Evolutionary conservation across 2,797 vertebrate species (phyloP).

Genomic region (Scleropages formosus): DNA sequence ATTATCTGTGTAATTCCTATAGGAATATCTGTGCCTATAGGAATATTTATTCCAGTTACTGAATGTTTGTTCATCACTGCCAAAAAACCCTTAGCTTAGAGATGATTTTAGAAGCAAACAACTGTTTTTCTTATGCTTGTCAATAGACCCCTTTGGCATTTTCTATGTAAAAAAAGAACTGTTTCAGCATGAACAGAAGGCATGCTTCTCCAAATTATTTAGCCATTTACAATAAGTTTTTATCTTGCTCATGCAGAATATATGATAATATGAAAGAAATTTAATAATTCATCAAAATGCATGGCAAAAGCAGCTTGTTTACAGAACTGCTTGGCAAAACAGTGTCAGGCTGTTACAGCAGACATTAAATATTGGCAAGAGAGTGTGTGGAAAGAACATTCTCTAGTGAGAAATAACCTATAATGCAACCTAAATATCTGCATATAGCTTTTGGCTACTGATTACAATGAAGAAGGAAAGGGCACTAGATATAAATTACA

Average conservation of each 20-base stretch:
- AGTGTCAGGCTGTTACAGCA: not conserved
- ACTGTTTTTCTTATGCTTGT: constrained; percentile 7
- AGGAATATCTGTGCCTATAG: too few relatives aligned
- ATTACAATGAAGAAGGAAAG: too few relatives aligned
- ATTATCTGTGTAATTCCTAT: not conserved
- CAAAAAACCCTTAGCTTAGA: not conserved
- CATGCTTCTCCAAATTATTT: constrained; percentile 50
- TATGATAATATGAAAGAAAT: constrained; percentile 52
- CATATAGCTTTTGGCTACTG: too few relatives aligned
- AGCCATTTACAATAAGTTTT: constrained; percentile 56
- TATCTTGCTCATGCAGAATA: constrained; percentile 54
- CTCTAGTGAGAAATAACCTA: too few relatives aligned
- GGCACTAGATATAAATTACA: too few relatives aligned
- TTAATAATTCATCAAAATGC: constrained; percentile 59
- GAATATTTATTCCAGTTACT: constrained; percentile 4
- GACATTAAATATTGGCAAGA: not conserved
- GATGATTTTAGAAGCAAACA: constrained; percentile 10
- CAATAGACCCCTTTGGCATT: not conserved
- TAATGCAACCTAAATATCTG: too few relatives aligned
- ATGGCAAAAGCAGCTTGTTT: not conserved
- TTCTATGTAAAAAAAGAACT: constrained; percentile 12
- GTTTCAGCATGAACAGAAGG: not conserved
- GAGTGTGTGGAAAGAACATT: too few relatives aligned
- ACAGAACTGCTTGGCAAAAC: not conserved
- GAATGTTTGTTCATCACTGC: not conserved